phyloP scores from a whole-genome alignment of 2,888 invertebrate species.

The Lithophane leautieri region DNA sequence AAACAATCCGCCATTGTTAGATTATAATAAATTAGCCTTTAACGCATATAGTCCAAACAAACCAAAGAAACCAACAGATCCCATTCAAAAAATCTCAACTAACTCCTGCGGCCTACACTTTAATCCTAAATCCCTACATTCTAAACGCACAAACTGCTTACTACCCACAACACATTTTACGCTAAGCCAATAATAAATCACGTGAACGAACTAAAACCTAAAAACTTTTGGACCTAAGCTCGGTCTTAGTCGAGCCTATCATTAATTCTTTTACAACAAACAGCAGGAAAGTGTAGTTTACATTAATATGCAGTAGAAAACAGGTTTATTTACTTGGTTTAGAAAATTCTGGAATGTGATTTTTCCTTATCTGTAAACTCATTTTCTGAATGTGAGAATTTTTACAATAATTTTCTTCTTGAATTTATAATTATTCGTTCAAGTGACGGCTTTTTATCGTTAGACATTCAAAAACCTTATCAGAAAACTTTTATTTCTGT shows the following conservation, averaged over 20 bases:
- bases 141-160: slow-evolving; percentile 21
- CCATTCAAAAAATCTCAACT: not conserved
- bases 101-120: too few species aligned
- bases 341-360: not conserved
- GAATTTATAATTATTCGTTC: slow-evolving; percentile 8
- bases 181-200: slow-evolving; percentile 45
- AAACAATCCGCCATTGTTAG: not conserved
- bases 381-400: slow-evolving; percentile 2
- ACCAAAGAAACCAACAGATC: not conserved
- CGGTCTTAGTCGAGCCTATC: slow-evolving; percentile 5
- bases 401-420: not conserved
- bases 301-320: not conserved
- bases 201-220: slow-evolving; percentile 25
- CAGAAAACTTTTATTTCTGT: not conserved
- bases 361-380: slow-evolving; percentile 7
- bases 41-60: not conserved
- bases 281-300: not conserved
- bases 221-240: slow-evolving; percentile 21
- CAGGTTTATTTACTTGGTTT: not conserved
- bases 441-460: not conserved
- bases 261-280: slow-evolving; percentile 34
- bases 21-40: not conserved
- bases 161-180: slow-evolving; percentile 38
- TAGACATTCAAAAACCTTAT: not conserved
- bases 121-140: not conserved